Evolutionary conservation across 2,113 vertebrate genomes (phyloP), one percentile per base, ranked within the genome.

Genomic region (Vulpes ferrilata): DNA sequence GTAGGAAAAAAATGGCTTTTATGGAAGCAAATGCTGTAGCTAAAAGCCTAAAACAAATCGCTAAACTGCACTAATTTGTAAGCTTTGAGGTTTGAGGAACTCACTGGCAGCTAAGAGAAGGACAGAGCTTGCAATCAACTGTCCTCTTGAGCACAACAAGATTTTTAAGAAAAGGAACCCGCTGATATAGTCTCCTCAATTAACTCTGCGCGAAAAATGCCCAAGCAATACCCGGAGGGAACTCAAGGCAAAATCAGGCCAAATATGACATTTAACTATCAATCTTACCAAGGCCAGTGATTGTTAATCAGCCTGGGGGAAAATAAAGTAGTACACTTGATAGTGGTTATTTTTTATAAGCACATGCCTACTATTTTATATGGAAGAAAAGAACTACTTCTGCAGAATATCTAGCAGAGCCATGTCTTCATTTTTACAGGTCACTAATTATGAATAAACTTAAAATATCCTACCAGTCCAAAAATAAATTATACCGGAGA

Each of bases 41-140:
- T 93, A 80, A 97, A 90, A 62, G 83, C 79, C 62, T 95, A 88
- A 93, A 96, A 96, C 96, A 98, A 97, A 97, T 96, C 97, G 90
- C 83, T 88, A 92, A 92, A 88, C 90, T 90, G 43, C 74, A 89
- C 92, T 96, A 88, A 97, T 97, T 86, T 92, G 74, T 85, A 95
- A 90, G 88, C 87, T 93, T 43, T 88, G 93, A 95, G 96, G 92
- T 48, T 62, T 81, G 62, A 95, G 89, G 59, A 90, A 96, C 79
- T 96, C 95, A 88, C 67, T 65, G 86, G 92, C 65, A 95, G 69
- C 94, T 85, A 82, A 94, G 92, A 93, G 88, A 92, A 96, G 74
- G 81, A 60, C 94, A 16, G 4, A 80, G 83, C 81, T 91, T 89
- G 22, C 2, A 1, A 85, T 87, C 94, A 82, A 92, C 92, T 80